phyloP scores from a whole-genome alignment of 92 coral and sea anemone genomes.

The Porites evermanni region DNA sequence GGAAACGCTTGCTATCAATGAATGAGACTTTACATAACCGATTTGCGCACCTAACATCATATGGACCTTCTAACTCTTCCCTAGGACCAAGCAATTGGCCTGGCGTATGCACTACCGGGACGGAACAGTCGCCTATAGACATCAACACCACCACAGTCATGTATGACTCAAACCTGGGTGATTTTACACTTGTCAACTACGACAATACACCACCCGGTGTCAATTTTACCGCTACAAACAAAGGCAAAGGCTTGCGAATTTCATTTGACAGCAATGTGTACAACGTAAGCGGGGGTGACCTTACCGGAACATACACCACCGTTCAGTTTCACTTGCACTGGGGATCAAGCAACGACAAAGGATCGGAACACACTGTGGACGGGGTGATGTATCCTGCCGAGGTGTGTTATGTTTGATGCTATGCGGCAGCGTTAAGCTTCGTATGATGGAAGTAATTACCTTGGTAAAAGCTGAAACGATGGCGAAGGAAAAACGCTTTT shows the following conservation, averaged over 20 bases:
- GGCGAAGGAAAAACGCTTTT: too few relatives aligned
- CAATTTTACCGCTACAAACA: constrained; percentile 1
- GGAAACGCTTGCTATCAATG: too few relatives aligned
- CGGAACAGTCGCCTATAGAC: constrained; percentile 61
- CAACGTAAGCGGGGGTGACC: constrained; percentile 62
- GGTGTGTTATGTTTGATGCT: constrained; percentile 34
- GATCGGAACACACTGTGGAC: constrained; percentile 78
- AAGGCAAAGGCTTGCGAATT: background rate
- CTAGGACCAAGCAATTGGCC: constrained; percentile 62
- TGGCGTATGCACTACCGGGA: background rate
- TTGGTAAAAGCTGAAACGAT: too few relatives aligned
- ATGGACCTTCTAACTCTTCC: too few relatives aligned
- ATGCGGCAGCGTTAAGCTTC: too few relatives aligned
- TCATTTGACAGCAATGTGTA: background rate
- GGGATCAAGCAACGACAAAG: constrained; percentile 59
- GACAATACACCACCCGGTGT: background rate
- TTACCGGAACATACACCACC: constrained; percentile 42
- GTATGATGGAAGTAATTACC: too few relatives aligned
- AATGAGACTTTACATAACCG: too few relatives aligned
- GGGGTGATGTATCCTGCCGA: constrained; percentile 67
- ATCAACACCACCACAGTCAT: constrained; percentile 19
- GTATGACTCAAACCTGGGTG: constrained; percentile 10
- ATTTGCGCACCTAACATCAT: too few relatives aligned
- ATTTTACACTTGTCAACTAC: constrained; percentile 28
- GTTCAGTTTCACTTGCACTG: constrained; percentile 72